Percentiles rank a stretch among this genome's conserved stretches.
Conservation (phyloP, 2,113 vertebrate species). For the Edolisoma coerulescens region DNA sequence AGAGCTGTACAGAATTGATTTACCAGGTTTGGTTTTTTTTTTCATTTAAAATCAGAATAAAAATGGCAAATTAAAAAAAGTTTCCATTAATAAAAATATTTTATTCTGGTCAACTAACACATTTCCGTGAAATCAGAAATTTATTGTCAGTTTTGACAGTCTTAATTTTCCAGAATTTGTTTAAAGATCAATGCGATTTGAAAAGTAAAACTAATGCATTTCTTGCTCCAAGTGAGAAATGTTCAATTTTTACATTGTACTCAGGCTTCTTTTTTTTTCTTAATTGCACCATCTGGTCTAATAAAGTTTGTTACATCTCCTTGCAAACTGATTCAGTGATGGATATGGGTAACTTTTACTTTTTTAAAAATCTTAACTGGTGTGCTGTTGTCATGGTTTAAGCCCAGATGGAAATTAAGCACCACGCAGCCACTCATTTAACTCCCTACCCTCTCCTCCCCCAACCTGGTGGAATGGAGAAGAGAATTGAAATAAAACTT, state of each 20-base stretch:
- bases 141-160: neutral
- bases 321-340: neutral
- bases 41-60: neutral
- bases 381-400: neutral
- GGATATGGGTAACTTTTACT: neutral
- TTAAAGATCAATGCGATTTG: neutral
- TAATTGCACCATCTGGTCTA: slow-evolving; percentile 19
- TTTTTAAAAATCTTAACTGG: neutral
- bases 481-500: neutral
- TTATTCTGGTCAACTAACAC: neutral
- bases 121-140: neutral
- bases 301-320: neutral
- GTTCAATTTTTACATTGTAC: neutral
- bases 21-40: neutral
- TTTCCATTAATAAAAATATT: neutral
- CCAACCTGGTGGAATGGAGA: neutral
- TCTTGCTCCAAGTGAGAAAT: neutral
- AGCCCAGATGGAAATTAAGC: neutral
- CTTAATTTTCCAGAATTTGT: neutral
- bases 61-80: neutral
- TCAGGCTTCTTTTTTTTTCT: neutral
- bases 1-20: neutral
- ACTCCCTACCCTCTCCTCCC: neutral
- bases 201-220: neutral
- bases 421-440: rapidly evolving